Evolutionary conservation across 2,113 vertebrate species (phyloP), one percentile per base, ranked within the genome.

Genomic region (Delphinus delphis): DNA sequence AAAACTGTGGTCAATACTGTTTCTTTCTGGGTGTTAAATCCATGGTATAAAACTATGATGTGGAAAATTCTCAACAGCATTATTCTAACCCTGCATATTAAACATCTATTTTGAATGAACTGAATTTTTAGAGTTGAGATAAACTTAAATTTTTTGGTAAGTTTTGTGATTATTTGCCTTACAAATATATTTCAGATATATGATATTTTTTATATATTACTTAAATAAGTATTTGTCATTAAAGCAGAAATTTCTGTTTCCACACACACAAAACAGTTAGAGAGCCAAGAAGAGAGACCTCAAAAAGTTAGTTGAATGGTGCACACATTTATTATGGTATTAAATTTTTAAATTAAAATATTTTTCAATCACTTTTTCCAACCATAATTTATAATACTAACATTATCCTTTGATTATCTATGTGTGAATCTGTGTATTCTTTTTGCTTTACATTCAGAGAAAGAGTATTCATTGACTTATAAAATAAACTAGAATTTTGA

Each of bases 401-500:
- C 1, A 33, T 83, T 65, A 71, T 53, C 44, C 5, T 62, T 79
- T 94, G 44, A 77, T 84, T 73, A 33, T 83, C 67, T 38, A 47
- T 62, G 5, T 8, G 28, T 71, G 9, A 44, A 28, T 20, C 5
- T 82, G 10, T 85, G 47, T 88, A 80, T 47, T 76, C 0, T 80
- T 3, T 21, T 73, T 88, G n/a, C 0, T 7, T 89, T 97, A 31
- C 26, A 62, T 71, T 65, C 3, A 17, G 8, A 44, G 65, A 81
- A 80, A 92, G 4, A 74, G 55, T 62, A 44, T 74, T 85, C 14
- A 92, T 55, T 97, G 26, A 2, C 11, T 88, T 89, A 68, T 63
- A 67, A 55, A 84, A 63, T 89, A 89, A 85, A 92, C 17, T 21
- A 74, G 9, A 9, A 92, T 76, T 86, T 95, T 95, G 53, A 87